Conservation (phyloP, 2,888 invertebrate genomes). For the Syrphus vitripennis region DNA sequence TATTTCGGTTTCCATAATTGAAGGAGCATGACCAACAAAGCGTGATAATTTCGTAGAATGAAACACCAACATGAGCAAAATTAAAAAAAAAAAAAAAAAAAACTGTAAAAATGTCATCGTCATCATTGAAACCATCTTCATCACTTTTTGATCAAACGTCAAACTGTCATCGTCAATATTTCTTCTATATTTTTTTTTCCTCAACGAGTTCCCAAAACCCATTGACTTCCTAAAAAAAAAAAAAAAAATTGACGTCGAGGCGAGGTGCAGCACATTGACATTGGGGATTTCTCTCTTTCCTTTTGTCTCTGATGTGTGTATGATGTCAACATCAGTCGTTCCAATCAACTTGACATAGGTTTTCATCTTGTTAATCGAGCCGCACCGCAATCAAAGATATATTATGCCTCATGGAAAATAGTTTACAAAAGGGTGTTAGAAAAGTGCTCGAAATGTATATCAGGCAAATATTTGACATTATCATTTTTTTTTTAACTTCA, state of each 20-base stretch:
- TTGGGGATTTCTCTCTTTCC: not conserved
- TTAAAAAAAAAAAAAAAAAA: not conserved
- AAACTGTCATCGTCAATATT: slow-evolving; percentile 7
- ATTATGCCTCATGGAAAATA: slow-evolving; percentile 10
- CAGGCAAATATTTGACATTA: slow-evolving; percentile 44
- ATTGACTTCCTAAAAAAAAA: slow-evolving; percentile 12
- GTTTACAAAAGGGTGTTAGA: slow-evolving; percentile 58
- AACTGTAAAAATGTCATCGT: slow-evolving; percentile 1
- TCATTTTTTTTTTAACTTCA: slow-evolving; percentile 4
- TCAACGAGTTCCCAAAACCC: not conserved
- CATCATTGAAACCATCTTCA: slow-evolving; percentile 41
- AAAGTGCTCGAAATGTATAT: slow-evolving; percentile 29
- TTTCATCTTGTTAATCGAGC: slow-evolving; percentile 57
- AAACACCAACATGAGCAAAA: slow-evolving; percentile 8
- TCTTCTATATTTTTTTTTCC: not conserved
- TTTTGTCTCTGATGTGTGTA: not conserved
- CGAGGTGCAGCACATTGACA: slow-evolving; percentile 3
- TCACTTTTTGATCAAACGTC: slow-evolving; percentile 62
- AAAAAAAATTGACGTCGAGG: not conserved
- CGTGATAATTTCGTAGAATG: slow-evolving; percentile 61
- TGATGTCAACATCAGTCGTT: slow-evolving; percentile 4
- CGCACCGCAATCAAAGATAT: slow-evolving; percentile 19
- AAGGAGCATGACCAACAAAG: slow-evolving; percentile 66
- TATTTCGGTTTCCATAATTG: slow-evolving; percentile 50
- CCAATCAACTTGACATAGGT: slow-evolving; percentile 59